phyloP scores from a whole-genome alignment of 2,888 invertebrate species.

The Petrolisthes cinctipes region DNA sequence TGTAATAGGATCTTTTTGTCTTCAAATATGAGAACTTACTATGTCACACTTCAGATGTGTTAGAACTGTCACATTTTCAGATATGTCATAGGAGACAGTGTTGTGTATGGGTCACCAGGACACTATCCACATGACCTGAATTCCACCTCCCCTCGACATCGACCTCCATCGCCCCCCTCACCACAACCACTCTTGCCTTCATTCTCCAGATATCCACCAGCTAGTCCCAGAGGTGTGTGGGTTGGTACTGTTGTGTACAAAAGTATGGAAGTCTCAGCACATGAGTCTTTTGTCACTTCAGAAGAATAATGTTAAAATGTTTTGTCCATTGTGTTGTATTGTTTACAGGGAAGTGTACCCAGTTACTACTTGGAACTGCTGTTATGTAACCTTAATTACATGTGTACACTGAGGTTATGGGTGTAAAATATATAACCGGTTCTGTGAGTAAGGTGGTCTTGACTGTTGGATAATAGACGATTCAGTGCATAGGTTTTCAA shows the following conservation, averaged over 20 bases:
- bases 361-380: no score
- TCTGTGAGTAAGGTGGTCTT: no score
- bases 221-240: slow-evolving; percentile 45
- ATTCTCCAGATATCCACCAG: slow-evolving; percentile 26
- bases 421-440: no score
- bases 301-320: no score
- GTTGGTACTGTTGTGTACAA: background rate
- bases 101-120: slow-evolving; percentile 54
- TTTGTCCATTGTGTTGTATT: no score
- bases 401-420: no score
- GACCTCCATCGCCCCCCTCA: slow-evolving; percentile 21
- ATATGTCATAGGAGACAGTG: slow-evolving; percentile 58
- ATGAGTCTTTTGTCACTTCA: no score
- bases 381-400: no score
- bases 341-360: no score
- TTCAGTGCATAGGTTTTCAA: no score
- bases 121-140: slow-evolving; percentile 50
- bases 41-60: background rate
- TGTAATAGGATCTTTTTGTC: background rate
- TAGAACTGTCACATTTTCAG: slow-evolving; percentile 6
- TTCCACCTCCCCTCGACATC: slow-evolving; percentile 28
- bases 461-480: no score
- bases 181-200: slow-evolving; percentile 27
- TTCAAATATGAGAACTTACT: background rate
- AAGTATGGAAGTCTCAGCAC: no score